Evolutionary conservation across 1,140 invertebrate species (phyloP).

Genomic region (Zaprionus tsacasi): DNA sequence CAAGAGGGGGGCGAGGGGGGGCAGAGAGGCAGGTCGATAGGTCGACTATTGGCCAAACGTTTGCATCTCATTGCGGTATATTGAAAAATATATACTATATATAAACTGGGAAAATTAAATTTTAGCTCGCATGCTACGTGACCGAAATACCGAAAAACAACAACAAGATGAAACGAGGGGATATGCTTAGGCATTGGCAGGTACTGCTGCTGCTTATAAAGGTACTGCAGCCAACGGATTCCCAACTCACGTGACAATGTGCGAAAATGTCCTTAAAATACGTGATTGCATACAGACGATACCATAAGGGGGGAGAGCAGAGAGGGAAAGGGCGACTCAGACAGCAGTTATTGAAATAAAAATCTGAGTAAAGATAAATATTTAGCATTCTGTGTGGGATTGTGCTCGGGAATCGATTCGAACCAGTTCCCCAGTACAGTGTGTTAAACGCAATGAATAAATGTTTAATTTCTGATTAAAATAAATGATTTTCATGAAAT

Average conservation of each 20-base stretch:
- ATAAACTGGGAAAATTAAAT: constrained; percentile 69
- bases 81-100: constrained; percentile 49
- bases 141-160: constrained; percentile 40
- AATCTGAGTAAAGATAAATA: constrained; percentile 5
- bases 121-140: constrained; percentile 57
- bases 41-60: constrained; percentile 57
- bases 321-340: background rate
- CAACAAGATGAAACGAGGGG: background rate
- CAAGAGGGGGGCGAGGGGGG: background rate
- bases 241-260: constrained; percentile 53
- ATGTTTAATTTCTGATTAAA: background rate
- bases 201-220: background rate
- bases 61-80: constrained; percentile 54
- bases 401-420: background rate
- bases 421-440: background rate
- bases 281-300: constrained; percentile 20
- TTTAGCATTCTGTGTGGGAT: background rate
- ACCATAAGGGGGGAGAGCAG: background rate
- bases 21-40: constrained; percentile 2
- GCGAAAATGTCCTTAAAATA: constrained; percentile 48
- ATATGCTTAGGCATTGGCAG: constrained; percentile 14
- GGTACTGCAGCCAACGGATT: constrained; percentile 9
- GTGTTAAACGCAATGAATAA: background rate
- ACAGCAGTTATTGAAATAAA: background rate
- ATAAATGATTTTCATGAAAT: background rate